These are phyloP conservation scores for Neodiprion lecontei DNA, from an alignment of 1,140 invertebrate genomes.

Conservation along the genomic window DNA sequence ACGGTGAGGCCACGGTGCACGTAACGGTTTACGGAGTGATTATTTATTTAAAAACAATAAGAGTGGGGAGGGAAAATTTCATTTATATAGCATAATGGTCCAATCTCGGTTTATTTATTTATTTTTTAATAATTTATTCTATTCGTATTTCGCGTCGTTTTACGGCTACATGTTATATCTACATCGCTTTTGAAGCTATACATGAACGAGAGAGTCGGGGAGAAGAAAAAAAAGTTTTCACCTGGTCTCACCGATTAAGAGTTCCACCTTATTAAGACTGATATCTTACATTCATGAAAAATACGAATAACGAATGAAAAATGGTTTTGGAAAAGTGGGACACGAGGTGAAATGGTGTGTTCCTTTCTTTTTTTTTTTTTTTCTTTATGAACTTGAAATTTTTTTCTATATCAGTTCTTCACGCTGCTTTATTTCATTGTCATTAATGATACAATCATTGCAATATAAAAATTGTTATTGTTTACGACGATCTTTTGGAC, in stretches of 20 bases:
- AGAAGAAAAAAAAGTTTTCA: background rate
- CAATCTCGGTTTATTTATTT: background rate
- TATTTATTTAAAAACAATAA: too few relatives aligned
- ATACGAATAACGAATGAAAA: constrained; percentile 20
- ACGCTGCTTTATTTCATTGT: too few relatives aligned
- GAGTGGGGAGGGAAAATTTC: too few relatives aligned
- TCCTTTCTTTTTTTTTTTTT: background rate
- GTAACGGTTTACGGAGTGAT: too few relatives aligned
- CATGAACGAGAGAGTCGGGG: background rate
- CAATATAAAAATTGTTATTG: too few relatives aligned
- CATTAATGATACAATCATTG: too few relatives aligned
- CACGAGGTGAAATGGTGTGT: background rate
- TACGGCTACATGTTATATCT: too few relatives aligned
- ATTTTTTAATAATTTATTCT: background rate
- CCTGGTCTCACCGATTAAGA: constrained; percentile 35
- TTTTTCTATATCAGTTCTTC: too few relatives aligned
- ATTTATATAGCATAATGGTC: too few relatives aligned
- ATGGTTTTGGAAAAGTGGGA: background rate
- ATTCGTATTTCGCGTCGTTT: too few relatives aligned
- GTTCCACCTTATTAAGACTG: constrained; percentile 44
- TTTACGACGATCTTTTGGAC: background rate
- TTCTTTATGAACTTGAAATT: too few relatives aligned
- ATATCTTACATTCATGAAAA: constrained; percentile 32
- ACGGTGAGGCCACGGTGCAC: background rate
- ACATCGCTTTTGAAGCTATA: background rate